phyloP scores from a whole-genome alignment of 2,888 invertebrate species.

The Unio pictorum region DNA sequence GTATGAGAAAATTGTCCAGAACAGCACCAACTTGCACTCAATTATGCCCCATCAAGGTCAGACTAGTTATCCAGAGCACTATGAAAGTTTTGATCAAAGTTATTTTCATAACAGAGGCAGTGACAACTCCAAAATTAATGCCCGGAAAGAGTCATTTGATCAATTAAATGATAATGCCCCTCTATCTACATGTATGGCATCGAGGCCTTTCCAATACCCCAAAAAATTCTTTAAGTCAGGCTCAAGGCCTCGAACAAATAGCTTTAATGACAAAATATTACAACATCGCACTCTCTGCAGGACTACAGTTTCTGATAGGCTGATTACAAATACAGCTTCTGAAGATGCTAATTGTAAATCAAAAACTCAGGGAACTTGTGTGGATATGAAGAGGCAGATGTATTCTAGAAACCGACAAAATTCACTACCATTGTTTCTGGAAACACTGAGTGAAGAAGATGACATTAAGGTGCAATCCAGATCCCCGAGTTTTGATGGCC shows the following conservation, averaged over 20 bases:
- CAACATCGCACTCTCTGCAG: not conserved
- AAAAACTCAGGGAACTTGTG: too few relatives aligned
- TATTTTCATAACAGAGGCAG: not conserved
- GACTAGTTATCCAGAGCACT: not conserved
- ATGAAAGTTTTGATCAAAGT: conserved; percentile 1
- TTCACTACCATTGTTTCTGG: conserved; percentile 58
- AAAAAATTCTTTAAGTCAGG: too few relatives aligned
- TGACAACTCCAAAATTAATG: too few relatives aligned
- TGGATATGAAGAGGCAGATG: conserved; percentile 18
- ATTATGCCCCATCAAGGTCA: too few relatives aligned
- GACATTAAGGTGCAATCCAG: conserved; percentile 33
- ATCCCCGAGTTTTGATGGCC: conserved; percentile 18
- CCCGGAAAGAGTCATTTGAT: too few relatives aligned
- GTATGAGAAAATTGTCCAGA: conserved; percentile 50
- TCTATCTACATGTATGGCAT: too few relatives aligned
- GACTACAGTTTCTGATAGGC: conserved; percentile 7
- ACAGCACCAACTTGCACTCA: too few relatives aligned
- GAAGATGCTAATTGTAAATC: too few relatives aligned
- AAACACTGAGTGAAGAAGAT: conserved; percentile 60
- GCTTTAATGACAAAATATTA: too few relatives aligned
- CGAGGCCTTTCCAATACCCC: too few relatives aligned
- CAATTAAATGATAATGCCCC: too few relatives aligned
- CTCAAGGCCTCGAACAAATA: too few relatives aligned
- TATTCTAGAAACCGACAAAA: conserved; percentile 54
- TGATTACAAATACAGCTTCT: conserved; percentile 21